Percentiles rank a stretch among this genome's conserved stretches.
Evolutionary conservation across 1,140 invertebrate genomes (phyloP).

Genomic region (Macrocentrus cingulum): DNA sequence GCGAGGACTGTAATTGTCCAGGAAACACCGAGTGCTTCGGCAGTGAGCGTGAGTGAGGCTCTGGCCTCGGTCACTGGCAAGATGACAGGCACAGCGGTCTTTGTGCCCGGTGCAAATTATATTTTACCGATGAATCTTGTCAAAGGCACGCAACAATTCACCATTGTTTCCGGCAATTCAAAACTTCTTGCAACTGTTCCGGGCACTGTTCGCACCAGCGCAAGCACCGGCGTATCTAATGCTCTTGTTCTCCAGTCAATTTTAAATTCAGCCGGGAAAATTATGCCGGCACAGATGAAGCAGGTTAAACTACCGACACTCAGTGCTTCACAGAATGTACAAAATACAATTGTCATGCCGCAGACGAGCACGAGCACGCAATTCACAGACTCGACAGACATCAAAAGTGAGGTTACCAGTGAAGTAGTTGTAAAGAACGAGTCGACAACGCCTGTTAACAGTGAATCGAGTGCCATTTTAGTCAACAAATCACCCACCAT

Average conservation of each 20-base stretch:
- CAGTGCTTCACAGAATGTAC: slow-evolving; percentile 32
- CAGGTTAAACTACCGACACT: slow-evolving; percentile 47
- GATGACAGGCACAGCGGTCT: slow-evolving; percentile 62
- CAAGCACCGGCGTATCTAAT: slow-evolving; percentile 48
- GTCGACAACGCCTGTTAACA: not conserved
- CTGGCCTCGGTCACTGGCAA: slow-evolving; percentile 59
- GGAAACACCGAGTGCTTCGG: slow-evolving; percentile 49
- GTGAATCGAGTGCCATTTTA: slow-evolving; percentile 40
- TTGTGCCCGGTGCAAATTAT: slow-evolving; percentile 69
- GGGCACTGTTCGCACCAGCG: slow-evolving; percentile 56
- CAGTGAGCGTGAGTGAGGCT: slow-evolving; percentile 58
- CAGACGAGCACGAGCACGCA: slow-evolving; percentile 33
- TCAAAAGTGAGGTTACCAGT: slow-evolving; percentile 25
- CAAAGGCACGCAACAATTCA: slow-evolving; percentile 70
- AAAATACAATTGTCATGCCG: slow-evolving; percentile 36
- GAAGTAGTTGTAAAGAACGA: slow-evolving; percentile 36
- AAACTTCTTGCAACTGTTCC: slow-evolving; percentile 67
- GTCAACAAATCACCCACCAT: slow-evolving; percentile 49
- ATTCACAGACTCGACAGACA: slow-evolving; percentile 27
- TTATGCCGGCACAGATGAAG: slow-evolving; percentile 55
- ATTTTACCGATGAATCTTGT: slow-evolving; percentile 70
- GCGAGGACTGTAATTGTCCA: slow-evolving; percentile 58
- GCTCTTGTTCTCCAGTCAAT: slow-evolving; percentile 62
- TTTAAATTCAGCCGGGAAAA: slow-evolving; percentile 59
- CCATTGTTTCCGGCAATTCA: slow-evolving; percentile 69